A percentile compares a stretch with the other conserved stretches of the same genome.
Conservation (phyloP, 2,888 invertebrate species). For the Drosophila neonasuta region DNA sequence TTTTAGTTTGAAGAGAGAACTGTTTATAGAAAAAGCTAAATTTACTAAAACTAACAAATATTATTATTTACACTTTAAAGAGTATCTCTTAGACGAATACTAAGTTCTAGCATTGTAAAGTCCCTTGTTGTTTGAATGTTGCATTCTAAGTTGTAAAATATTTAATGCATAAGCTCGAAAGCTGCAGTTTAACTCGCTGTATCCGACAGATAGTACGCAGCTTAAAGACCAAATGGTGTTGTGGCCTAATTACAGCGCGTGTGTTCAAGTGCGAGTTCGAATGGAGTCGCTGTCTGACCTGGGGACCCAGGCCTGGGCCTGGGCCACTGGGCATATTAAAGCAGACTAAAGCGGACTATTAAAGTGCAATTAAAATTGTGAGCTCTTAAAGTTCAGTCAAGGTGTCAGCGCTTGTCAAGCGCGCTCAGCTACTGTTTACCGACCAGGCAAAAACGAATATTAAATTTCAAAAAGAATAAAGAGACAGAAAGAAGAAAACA, state of each 20-base stretch:
- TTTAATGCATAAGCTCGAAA: conserved; percentile 18
- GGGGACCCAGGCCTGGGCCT: conserved; percentile 2
- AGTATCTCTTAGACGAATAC: background rate
- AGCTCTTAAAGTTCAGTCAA: conserved; percentile 66
- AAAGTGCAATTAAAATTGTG: conserved; percentile 71
- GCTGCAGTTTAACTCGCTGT: conserved; percentile 23
- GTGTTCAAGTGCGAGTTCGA: conserved; percentile 15
- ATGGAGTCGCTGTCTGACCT: background rate
- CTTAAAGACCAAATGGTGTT: conserved; percentile 41
- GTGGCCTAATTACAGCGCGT: conserved; percentile 52
- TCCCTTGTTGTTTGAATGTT: background rate
- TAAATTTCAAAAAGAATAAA: conserved; percentile 66
- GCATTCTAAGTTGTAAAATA: conserved; percentile 9
- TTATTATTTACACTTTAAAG: background rate
- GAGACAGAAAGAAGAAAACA: background rate
- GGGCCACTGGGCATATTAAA: conserved; percentile 65
- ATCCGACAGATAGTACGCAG: conserved; percentile 10
- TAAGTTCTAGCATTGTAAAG: background rate
- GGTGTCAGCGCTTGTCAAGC: conserved; percentile 76
- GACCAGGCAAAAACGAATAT: conserved; percentile 52
- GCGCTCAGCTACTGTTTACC: conserved; percentile 65
- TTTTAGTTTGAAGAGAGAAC: no score
- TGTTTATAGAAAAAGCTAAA: background rate
- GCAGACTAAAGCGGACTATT: conserved; percentile 49
- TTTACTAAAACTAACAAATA: background rate